phyloP scores from a whole-genome alignment of 2,888 invertebrate genomes.

The Bellardia bayeri region DNA sequence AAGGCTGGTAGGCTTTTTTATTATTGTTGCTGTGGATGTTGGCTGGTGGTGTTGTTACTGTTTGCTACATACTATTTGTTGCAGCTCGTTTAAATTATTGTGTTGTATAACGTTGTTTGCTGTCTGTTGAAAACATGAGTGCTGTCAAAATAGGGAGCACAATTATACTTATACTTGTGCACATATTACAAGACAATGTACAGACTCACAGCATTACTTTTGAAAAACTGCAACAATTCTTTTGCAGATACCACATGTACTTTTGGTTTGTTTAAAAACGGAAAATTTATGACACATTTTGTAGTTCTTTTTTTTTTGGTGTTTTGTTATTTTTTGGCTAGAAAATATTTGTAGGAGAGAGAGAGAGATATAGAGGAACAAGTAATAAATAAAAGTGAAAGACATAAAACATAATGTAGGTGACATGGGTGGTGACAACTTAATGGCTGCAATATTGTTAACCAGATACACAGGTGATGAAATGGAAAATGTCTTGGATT shows the following conservation, averaged over 20 bases:
- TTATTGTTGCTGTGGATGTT: conserved; percentile 31
- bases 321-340: conserved; percentile 32
- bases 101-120: conserved; percentile 58
- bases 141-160: conserved; percentile 73
- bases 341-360: conserved; percentile 7
- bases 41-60: too few relatives aligned
- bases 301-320: not conserved
- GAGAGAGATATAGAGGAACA: not conserved
- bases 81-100: conserved; percentile 61
- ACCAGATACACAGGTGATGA: conserved; percentile 66
- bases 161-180: conserved; percentile 35
- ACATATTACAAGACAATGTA: conserved; percentile 45
- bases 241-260: not conserved
- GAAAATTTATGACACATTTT: conserved; percentile 69
- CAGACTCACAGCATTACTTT: not conserved
- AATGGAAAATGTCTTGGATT: conserved; percentile 16
- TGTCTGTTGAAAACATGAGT: conserved; percentile 71
- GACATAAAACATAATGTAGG: conserved; percentile 71
- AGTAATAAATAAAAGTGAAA: conserved; percentile 69
- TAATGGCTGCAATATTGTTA: conserved; percentile 70
- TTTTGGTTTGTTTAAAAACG: conserved; percentile 29
- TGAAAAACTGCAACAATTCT: conserved; percentile 32
- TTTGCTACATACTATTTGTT: conserved; percentile 24
- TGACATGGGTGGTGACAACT: conserved; percentile 73
- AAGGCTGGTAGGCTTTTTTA: conserved; percentile 54